These are phyloP conservation scores for Gallinago undulata DNA, from an alignment of 2,113 vertebrate genomes.

Conservation along the genomic window DNA sequence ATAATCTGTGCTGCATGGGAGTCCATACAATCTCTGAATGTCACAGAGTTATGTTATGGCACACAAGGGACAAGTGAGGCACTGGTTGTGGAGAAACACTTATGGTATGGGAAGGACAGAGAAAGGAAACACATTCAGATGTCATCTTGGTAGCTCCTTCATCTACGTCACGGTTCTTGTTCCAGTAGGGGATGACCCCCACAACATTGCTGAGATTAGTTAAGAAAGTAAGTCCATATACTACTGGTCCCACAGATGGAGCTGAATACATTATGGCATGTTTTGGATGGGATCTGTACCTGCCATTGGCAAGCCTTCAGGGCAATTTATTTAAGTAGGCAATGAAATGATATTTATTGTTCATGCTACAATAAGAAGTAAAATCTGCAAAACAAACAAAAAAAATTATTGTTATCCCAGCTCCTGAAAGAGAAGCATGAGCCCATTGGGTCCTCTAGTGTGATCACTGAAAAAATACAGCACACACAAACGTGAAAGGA, in stretches of 20 bases:
- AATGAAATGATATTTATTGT: neutral
- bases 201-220: neutral
- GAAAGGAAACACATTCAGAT: neutral
- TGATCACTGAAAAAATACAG: neutral
- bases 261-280: rapidly evolving
- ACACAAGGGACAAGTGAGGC: neutral
- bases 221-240: neutral
- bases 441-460: neutral
- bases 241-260: neutral
- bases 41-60: neutral
- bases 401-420: neutral
- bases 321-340: neutral
- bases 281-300: neutral
- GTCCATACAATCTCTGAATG: neutral
- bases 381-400: neutral
- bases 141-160: neutral
- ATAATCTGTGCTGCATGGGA: neutral
- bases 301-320: neutral
- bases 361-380: neutral
- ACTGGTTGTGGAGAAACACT: neutral
- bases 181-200: neutral
- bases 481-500: neutral
- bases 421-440: neutral
- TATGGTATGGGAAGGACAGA: neutral
- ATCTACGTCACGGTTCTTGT: neutral